These are phyloP conservation scores for Trichogramma evanescens DNA, from an alignment of 2,888 invertebrate species.

Conservation along the genomic window DNA sequence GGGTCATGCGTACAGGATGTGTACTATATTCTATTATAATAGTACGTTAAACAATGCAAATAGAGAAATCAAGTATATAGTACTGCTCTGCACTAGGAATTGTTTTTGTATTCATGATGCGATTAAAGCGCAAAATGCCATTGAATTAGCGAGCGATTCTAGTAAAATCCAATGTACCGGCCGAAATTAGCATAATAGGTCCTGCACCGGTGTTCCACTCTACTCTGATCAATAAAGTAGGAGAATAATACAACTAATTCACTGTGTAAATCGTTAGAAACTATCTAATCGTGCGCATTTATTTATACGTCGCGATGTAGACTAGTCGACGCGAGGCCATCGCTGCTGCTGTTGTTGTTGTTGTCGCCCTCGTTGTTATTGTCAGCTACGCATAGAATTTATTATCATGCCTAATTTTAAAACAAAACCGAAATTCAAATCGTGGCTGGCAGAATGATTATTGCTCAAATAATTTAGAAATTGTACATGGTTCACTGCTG, in stretches of 20 bases:
- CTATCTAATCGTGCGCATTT: no score
- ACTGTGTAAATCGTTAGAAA: neutral
- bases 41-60: neutral
- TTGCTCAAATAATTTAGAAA: no score
- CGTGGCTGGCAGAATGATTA: no score
- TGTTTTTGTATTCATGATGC: slow-evolving; percentile 7
- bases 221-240: slow-evolving; percentile 5
- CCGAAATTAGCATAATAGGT: slow-evolving; percentile 10
- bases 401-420: no score
- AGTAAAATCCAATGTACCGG: slow-evolving; percentile 3
- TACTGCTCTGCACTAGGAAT: neutral
- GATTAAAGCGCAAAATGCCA: slow-evolving; percentile 9
- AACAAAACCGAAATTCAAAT: no score
- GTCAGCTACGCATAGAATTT: no score
- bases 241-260: slow-evolving; percentile 6
- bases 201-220: neutral
- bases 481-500: no score
- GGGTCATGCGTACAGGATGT: no score
- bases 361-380: no score
- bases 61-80: slow-evolving; percentile 2
- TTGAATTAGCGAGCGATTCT: slow-evolving; percentile 9
- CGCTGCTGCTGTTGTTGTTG: no score
- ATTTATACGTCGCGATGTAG: no score
- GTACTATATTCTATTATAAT: neutral
- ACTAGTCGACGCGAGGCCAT: no score